A percentile compares a stretch with the other conserved stretches of the same genome.
These are phyloP conservation scores for Popillia japonica DNA, from an alignment of 1,140 invertebrate species.

Conservation along the genomic window DNA sequence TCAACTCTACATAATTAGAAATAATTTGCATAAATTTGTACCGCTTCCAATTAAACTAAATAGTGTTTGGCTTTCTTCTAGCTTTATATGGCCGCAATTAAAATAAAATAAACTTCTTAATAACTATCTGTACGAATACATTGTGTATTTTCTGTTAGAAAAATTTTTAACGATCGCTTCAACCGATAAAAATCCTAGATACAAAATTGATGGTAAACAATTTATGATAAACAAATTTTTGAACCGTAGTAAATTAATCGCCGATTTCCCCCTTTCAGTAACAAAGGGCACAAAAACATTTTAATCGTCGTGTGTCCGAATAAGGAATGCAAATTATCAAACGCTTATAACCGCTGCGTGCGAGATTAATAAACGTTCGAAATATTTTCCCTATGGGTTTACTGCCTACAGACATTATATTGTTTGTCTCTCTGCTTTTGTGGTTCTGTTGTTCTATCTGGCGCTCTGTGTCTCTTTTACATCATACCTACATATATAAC, in stretches of 20 bases:
- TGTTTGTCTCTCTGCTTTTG: conserved; percentile 34
- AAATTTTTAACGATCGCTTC: no score
- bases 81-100: conserved; percentile 4
- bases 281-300: conserved; percentile 25
- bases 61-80: conserved; percentile 17
- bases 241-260: no score
- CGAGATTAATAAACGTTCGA: conserved; percentile 33
- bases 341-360: conserved; percentile 23
- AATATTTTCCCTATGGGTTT: background rate
- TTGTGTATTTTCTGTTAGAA: no score
- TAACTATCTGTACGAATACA: no score
- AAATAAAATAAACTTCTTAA: background rate
- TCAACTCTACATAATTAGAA: conserved; percentile 10
- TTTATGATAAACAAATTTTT: no score
- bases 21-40: conserved; percentile 27
- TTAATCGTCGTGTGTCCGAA: background rate
- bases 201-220: no score
- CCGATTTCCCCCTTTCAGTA: background rate
- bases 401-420: conserved; percentile 14
- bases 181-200: no score
- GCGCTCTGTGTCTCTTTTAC: no score
- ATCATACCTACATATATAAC: no score
- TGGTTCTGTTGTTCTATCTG: conserved; percentile 16
- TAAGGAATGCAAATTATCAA: conserved; percentile 35
- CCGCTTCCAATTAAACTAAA: conserved; percentile 9